Conservation (phyloP, 2,113 vertebrate species). For the Semnornis frantzii region DNA sequence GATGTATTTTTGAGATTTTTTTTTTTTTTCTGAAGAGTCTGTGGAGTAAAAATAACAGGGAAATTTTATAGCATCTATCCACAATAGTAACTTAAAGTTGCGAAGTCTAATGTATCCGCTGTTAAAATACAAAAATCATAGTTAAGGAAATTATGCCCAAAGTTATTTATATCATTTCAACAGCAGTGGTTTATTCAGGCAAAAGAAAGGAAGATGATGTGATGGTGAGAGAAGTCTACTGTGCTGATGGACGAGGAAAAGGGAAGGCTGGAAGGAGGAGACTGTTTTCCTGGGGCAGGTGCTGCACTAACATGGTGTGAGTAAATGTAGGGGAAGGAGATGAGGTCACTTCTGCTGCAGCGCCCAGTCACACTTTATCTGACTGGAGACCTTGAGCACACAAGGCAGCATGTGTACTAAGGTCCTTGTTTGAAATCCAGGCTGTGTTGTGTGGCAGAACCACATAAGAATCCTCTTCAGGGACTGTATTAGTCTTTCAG, state of each 20-base stretch:
- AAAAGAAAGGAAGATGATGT: background rate
- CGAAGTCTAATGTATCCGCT: background rate
- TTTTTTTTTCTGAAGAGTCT: background rate
- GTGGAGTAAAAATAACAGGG: conserved; percentile 30
- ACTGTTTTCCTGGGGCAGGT: background rate
- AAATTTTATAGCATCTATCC: background rate
- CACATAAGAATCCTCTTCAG: background rate
- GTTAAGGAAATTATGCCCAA: background rate
- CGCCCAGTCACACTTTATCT: background rate
- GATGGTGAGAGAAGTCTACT: background rate
- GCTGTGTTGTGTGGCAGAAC: background rate
- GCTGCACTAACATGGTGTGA: background rate
- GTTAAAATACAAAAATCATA: background rate
- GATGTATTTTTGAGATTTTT: background rate
- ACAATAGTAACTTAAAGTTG: background rate
- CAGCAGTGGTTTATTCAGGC: background rate
- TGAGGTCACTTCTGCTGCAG: background rate
- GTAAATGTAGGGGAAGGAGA: background rate
- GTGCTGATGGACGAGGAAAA: background rate
- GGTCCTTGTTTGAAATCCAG: background rate
- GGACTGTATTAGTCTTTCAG: background rate
- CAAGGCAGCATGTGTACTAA: background rate
- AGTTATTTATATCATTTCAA: background rate
- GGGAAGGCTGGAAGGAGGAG: background rate
- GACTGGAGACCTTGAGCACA: background rate